Evolutionary conservation across 2,797 vertebrate genomes (phyloP), one percentile per base, ranked within the genome.

Genomic region (Tympanoctomys barrerae): DNA sequence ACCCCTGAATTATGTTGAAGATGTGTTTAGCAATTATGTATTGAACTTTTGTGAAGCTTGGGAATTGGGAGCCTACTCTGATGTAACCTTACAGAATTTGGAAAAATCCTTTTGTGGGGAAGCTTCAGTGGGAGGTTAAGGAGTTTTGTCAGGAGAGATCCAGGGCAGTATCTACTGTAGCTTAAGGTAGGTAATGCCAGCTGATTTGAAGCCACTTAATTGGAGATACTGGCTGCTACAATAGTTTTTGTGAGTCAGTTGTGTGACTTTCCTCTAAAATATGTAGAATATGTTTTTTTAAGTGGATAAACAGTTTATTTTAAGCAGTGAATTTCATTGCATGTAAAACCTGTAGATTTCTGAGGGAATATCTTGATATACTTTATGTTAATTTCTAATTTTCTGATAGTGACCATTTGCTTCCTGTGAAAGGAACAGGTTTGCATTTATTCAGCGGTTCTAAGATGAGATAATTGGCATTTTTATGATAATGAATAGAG

Each of bases 391-490:
- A 52, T 85, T 96, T 96, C 94, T 97, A 90, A 71, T 90, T 94
- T 83, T 97, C 93, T 79, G 85, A 3, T 94, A 98, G 78, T 98
- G 84, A 59, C 57, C 75, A 96, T 98, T 99, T 99, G 98, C 97
- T 98, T 90, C 87, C 93, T 96, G 91, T 97, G 97, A 97, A 97
- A 97, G 98, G 98, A 98, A 95, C 97, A 98, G 98, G 97, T 98
- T 98, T 98, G 98, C 98, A 95, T 98, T 98, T 99, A 94, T 98
- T 98, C 98, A 98, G 96, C 98, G 97, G 97, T 96, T 98, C 97
- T 98, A 98, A 98, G 98, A 98, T 99, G 99, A 99, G 98, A 98
- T 99, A 99, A 99, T 99, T 98, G 98, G 98, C 98, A 98, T 98
- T 98, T 99, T 98, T 99, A 98, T 98, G 97, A 98, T 97, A 33